Evolutionary conservation across 1,140 invertebrate genomes (phyloP).

Genomic region (Drosophila bocki): DNA sequence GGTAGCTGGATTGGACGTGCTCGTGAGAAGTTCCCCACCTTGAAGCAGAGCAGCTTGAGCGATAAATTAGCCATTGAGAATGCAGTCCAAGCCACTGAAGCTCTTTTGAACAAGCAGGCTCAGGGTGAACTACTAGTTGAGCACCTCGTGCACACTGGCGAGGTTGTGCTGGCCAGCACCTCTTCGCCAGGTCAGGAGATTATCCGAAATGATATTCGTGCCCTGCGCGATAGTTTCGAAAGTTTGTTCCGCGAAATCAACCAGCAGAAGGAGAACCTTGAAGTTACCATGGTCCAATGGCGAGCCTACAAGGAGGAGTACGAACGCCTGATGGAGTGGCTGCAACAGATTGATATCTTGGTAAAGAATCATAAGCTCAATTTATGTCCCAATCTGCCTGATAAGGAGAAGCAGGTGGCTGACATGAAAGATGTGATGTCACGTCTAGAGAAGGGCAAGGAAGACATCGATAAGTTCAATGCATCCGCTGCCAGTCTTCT

Average conservation of each 20-base stretch:
- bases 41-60: constrained; percentile 93
- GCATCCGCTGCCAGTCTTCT: constrained; percentile 90
- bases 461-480: constrained; percentile 94
- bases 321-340: constrained; percentile 95
- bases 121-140: constrained; percentile 95
- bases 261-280: constrained; percentile 93
- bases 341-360: constrained; percentile 96
- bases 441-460: constrained; percentile 91
- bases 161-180: constrained; percentile 93
- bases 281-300: constrained; percentile 93
- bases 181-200: constrained; percentile 91
- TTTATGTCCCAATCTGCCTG: constrained; percentile 91
- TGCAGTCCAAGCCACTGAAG: constrained; percentile 93
- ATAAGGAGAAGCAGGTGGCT: constrained; percentile 94
- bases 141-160: constrained; percentile 93
- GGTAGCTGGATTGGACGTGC: constrained; percentile 93
- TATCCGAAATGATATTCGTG: constrained; percentile 93
- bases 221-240: constrained; percentile 93
- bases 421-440: constrained; percentile 92
- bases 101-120: constrained; percentile 94
- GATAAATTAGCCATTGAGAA: constrained; percentile 95
- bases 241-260: constrained; percentile 94
- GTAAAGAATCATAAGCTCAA: constrained; percentile 96
- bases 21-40: constrained; percentile 94
- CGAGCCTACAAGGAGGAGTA: constrained; percentile 96